phyloP scores from a whole-genome alignment of 2,113 vertebrate genomes.

The Xenotilapia longispinis region DNA sequence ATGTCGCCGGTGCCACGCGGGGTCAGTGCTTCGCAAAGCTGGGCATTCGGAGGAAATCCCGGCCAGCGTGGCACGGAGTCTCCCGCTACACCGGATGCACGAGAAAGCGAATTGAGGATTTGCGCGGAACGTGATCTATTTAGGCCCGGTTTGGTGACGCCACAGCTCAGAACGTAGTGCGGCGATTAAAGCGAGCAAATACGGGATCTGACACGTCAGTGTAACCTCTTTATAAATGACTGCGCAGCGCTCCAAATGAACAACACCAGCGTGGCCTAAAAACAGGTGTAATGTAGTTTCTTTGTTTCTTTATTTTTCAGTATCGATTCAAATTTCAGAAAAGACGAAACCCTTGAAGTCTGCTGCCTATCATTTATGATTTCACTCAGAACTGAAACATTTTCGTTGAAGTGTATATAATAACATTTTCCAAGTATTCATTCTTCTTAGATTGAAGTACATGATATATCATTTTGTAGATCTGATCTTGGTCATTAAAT shows the following conservation, averaged over 20 bases:
- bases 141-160: not conserved
- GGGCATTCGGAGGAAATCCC: not conserved
- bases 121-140: not conserved
- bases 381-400: not conserved
- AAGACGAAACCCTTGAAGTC: not conserved
- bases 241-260: not conserved
- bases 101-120: not conserved
- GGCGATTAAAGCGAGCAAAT: constrained; percentile 4
- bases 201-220: not conserved
- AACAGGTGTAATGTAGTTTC: not conserved
- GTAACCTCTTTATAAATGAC: not conserved
- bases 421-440: not conserved
- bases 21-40: not conserved
- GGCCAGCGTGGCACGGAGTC: not conserved
- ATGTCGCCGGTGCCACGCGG: not conserved
- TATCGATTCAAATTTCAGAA: not conserved
- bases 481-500: constrained; percentile 5
- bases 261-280: not conserved
- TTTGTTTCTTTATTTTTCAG: not conserved
- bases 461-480: not conserved
- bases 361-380: not conserved
- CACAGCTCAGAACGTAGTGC: not conserved
- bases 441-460: not conserved
- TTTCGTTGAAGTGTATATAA: not conserved
- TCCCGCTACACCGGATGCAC: not conserved